These are phyloP conservation scores for Dendrocincla tyrannina DNA, from an alignment of 2,797 vertebrate species.

Conservation along the genomic window DNA sequence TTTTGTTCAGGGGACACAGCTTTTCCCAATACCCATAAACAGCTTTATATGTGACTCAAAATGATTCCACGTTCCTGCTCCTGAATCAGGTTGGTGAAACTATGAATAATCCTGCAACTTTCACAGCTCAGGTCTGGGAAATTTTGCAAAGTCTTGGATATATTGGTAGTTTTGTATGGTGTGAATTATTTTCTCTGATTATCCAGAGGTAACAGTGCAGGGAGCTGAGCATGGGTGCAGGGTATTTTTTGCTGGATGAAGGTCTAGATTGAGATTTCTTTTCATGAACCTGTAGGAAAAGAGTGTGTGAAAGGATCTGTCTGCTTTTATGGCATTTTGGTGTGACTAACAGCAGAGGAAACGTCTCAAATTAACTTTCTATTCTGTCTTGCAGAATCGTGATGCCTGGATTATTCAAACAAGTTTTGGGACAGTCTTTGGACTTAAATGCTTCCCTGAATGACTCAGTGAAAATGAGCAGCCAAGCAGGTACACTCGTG, in stretches of 20 bases:
- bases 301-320: not conserved
- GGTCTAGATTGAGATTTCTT: not conserved
- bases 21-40: not conserved
- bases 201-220: not conserved
- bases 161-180: not conserved
- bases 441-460: not conserved
- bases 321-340: not conserved
- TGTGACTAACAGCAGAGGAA: not conserved
- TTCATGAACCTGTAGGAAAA: accelerated
- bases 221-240: not conserved
- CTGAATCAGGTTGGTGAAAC: conserved; percentile 12
- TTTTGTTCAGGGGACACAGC: not conserved
- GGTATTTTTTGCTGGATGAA: not conserved
- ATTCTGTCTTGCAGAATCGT: not conserved
- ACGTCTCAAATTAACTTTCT: not conserved
- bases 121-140: not conserved
- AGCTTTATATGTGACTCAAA: not conserved
- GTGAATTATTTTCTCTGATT: not conserved
- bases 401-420: not conserved
- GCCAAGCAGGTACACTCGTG: not conserved
- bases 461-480: conserved; percentile 23
- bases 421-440: not conserved
- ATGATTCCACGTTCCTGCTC: not conserved
- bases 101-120: conserved; percentile 8
- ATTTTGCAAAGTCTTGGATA: not conserved